These are phyloP conservation scores for Poeciliopsis gracilis DNA, from an alignment of 2,797 vertebrate species.

Conservation along the genomic window DNA sequence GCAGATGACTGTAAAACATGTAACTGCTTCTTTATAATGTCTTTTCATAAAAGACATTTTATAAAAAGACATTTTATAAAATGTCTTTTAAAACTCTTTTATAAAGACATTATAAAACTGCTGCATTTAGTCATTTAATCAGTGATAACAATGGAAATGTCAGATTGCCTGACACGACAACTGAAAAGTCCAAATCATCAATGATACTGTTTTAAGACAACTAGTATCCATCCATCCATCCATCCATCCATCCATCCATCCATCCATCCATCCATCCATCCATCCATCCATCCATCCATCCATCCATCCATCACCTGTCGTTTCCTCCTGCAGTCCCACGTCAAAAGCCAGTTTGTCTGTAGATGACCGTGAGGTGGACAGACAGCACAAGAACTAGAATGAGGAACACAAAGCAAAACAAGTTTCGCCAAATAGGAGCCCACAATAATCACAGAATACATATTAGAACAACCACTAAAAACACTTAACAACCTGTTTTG, in stretches of 20 bases:
- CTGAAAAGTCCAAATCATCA: background rate
- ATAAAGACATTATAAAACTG: background rate
- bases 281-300: background rate
- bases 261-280: background rate
- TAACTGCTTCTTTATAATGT: too few species aligned
- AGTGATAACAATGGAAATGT: background rate
- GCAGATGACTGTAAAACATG: too few species aligned
- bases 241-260: background rate
- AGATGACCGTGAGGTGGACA: slow-evolving; percentile 93
- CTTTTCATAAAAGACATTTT: too few species aligned
- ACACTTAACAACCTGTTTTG: background rate
- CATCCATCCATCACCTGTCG: slow-evolving; percentile 82
- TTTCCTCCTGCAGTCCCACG: slow-evolving; percentile 93
- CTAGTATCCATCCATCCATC: background rate
- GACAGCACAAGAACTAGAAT: slow-evolving; percentile 91
- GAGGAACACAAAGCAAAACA: slow-evolving; percentile 20
- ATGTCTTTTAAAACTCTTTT: too few species aligned
- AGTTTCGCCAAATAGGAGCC: background rate
- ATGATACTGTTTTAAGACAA: background rate
- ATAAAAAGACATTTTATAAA: too few species aligned
- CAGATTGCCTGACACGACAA: background rate
- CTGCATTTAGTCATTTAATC: background rate
- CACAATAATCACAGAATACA: background rate
- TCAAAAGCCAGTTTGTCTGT: slow-evolving; percentile 97
- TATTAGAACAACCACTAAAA: background rate